Evolutionary conservation across 2,888 invertebrate genomes (phyloP), one percentile per base, ranked within the genome.

Genomic region (Tipula vernalis): DNA sequence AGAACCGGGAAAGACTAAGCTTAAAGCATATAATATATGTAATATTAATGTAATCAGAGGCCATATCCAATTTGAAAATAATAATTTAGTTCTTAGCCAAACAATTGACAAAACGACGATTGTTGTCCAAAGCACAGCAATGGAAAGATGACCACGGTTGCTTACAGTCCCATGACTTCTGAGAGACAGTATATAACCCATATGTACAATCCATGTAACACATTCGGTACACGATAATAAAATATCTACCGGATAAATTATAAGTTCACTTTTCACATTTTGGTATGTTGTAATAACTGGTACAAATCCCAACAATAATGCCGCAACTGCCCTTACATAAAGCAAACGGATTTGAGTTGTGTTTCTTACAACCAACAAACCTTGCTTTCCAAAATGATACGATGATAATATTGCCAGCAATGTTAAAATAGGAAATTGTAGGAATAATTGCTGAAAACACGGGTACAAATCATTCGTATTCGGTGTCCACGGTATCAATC

Each of bases 361-460:
- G 89, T 95, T 95, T 86, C 96, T 93, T 12, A 93, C 91, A 4
- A 95, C 94, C 91, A 93, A 93, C 87, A 93, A 92, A 87, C 92
- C 92, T 89, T 95, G 94, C 88, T 93, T 94, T 12, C 97, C 97
- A 88, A 95, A 94, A 90, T 96, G 95, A 92, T 95, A 98, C 0
- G 96, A 95, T n/a, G 98, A 98, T 85, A 94, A 91, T 15, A 95
- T 92, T 3, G 97, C 96, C 88, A 98, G 93, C 47, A 97, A 89
- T 85, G 94, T 93, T 89, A 95, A 94, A 83, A 95, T 91, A 15
- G 98, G 97, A 89, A 96, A 93, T 91, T 96, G 94, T 47, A 98
- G 92, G 89, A 94, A 95, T 86, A 97, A 91, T 91, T 96, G 95
- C 91, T 97, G 97, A 90, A 98, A 98, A 91, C 98, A 98, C 87